Conservation (phyloP, 2,888 invertebrate genomes). For the Xanthorhoe designata region DNA sequence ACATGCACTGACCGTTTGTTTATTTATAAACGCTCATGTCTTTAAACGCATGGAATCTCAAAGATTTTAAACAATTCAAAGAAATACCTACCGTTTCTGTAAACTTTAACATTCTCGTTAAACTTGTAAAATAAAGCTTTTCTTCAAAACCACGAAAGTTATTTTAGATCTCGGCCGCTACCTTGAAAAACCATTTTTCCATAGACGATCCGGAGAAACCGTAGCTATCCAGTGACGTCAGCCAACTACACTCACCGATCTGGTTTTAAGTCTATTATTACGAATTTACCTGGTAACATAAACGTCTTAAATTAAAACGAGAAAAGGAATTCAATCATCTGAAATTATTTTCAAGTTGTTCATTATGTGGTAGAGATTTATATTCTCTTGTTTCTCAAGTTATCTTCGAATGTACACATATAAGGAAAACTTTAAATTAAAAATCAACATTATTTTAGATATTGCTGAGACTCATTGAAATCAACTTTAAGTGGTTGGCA, state of each 20-base stretch:
- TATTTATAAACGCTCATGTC: constrained; percentile 45
- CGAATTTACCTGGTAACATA: constrained; percentile 1
- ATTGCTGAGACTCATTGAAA: constrained; percentile 18
- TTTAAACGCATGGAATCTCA: constrained; percentile 28
- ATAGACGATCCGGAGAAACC: constrained; percentile 64
- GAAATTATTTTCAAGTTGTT: background rate
- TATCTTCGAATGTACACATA: too few relatives aligned
- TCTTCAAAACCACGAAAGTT: constrained; percentile 46
- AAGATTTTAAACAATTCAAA: constrained; percentile 4
- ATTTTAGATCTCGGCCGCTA: constrained; percentile 54
- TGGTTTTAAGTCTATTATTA: constrained; percentile 48
- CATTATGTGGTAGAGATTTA: background rate
- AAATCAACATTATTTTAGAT: background rate
- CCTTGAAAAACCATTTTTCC: constrained; percentile 60
- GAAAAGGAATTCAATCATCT: background rate
- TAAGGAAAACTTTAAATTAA: background rate
- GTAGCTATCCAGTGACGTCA: constrained; percentile 69
- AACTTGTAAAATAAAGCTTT: constrained; percentile 27
- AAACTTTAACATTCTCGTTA: constrained; percentile 1
- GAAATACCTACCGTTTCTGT: constrained; percentile 3
- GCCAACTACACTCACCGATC: constrained; percentile 61
- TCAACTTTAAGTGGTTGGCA: constrained; percentile 19
- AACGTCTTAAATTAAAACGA: background rate
- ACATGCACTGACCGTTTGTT: constrained; percentile 50
- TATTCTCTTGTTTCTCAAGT: too few relatives aligned